Conservation (phyloP, 2,113 vertebrate genomes). For the Romanogobio albipinnatus region DNA sequence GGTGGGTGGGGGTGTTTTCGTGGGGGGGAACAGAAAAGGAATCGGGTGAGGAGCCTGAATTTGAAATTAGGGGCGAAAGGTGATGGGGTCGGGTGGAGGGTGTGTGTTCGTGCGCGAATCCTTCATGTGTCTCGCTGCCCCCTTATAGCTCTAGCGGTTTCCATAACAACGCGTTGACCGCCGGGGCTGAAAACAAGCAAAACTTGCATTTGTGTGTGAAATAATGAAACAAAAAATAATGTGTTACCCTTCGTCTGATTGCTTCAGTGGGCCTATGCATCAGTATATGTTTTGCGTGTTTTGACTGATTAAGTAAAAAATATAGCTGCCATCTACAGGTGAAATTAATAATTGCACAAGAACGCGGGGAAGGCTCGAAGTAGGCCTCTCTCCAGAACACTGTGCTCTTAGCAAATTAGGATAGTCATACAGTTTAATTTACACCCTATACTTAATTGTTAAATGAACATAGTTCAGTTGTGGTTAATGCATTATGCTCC, state of each 20-base stretch:
- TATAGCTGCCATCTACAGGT: conserved; percentile 28
- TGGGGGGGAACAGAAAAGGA: conserved; percentile 62
- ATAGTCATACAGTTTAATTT: background rate
- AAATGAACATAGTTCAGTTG: background rate
- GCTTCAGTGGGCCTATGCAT: too few species aligned
- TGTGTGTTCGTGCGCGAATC: conserved; percentile 70
- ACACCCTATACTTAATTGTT: background rate
- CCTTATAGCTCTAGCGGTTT: conserved; percentile 70
- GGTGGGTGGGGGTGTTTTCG: conserved; percentile 65
- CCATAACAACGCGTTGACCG: conserved; percentile 75
- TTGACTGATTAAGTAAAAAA: background rate
- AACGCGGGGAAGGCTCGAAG: background rate
- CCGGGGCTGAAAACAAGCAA: conserved; percentile 64
- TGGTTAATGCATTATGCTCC: background rate
- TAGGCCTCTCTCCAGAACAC: conserved; percentile 2
- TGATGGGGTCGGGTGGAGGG: conserved; percentile 61
- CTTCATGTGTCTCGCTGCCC: conserved; percentile 68
- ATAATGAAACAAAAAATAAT: background rate
- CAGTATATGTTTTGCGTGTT: background rate
- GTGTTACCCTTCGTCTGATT: background rate
- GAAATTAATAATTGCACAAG: background rate
- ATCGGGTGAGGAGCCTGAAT: conserved; percentile 67
- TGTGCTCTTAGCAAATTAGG: background rate
- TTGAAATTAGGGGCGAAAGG: conserved; percentile 73
- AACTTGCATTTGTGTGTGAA: background rate